phyloP scores from a whole-genome alignment of 2,797 vertebrate genomes.

The Notolepis coatsorum region DNA sequence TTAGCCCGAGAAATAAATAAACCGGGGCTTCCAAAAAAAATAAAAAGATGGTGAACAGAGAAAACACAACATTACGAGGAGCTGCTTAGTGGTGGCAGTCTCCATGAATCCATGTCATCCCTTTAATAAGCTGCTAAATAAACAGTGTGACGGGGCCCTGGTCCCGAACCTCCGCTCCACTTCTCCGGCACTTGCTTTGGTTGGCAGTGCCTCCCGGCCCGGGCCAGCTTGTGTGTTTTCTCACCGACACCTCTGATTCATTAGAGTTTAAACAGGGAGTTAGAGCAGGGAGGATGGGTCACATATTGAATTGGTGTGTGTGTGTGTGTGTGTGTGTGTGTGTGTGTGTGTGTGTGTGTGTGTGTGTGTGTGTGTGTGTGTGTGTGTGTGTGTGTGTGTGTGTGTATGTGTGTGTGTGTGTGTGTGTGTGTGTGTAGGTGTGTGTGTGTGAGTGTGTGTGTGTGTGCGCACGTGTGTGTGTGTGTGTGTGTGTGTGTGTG shows the following conservation, averaged over 20 bases:
- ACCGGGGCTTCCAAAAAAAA: conserved; percentile 28
- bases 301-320: background rate
- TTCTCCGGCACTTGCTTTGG: conserved; percentile 42
- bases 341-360: too few species aligned
- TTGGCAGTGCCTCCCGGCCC: conserved; percentile 38
- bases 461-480: too few species aligned
- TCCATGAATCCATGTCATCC: conserved; percentile 45
- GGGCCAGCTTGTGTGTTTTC: conserved; percentile 27
- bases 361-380: too few species aligned
- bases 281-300: conserved; percentile 4
- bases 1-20: conserved; percentile 60
- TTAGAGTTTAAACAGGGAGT: conserved; percentile 21
- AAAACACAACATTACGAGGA: conserved; percentile 56
- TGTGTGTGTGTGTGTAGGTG: too few species aligned
- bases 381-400: too few species aligned
- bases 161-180: conserved; percentile 36
- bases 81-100: conserved; percentile 31
- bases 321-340: too few species aligned
- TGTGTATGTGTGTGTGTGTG: too few species aligned
- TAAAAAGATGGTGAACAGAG: conserved; percentile 21
- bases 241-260: conserved; percentile 48
- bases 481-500: too few species aligned
- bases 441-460: too few species aligned
- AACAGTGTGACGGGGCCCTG: conserved; percentile 53
- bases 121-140: conserved; percentile 68